Base-by-base conservation (phyloP, 2,113 vertebrate species). In the Xiphias gladius region DNA sequence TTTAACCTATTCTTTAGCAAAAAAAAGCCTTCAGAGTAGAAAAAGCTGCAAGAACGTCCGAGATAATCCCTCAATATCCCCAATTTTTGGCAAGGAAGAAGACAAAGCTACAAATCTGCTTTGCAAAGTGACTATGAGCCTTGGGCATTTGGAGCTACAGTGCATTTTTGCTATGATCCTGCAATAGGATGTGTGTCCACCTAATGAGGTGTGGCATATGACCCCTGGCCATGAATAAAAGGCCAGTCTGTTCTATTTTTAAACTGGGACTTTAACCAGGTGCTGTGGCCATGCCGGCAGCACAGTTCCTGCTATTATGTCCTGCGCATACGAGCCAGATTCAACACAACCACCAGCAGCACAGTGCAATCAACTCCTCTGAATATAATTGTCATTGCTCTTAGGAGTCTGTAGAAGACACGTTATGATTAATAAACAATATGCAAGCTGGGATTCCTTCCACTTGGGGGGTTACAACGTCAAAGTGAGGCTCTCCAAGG, bases 401-500 rank as follows among this genome's bases (percentile, higher is more conserved):
- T 64, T 43, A 10, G 61, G 39, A 66, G 64, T 39, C 26, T 66
- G 73, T 14, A 26, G 72, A 78, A 39, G 76, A 82, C 46, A 69
- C 22, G 26, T 48, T 28, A 32, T 19, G 68, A 79, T 78, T 65
- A 61, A 79, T 68, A 62, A 39, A 85, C 28, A 82, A 73, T 61
- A 48, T 68, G 59, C 76, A 78, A 71, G 73, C 69, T 73, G 73
- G 64, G 80, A 72, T 64, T 67, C 61, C n/a, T 65, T 41, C 57
- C 22, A 68, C 55, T 35, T 63, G 67, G 80, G 76, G 87, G 76
- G 88, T 92, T 90, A 85, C 61, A 90, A 76, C 57, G 54, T 76
- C 80, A 93, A 94, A 91, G 79, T 89, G 89, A 88, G 78, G 90
- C 89, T 94, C 82, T 83, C 30, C 30, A 39, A 88, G 77, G 86